Conservation (phyloP, 2,113 vertebrate genomes). For the Scytalopus superciliaris region DNA sequence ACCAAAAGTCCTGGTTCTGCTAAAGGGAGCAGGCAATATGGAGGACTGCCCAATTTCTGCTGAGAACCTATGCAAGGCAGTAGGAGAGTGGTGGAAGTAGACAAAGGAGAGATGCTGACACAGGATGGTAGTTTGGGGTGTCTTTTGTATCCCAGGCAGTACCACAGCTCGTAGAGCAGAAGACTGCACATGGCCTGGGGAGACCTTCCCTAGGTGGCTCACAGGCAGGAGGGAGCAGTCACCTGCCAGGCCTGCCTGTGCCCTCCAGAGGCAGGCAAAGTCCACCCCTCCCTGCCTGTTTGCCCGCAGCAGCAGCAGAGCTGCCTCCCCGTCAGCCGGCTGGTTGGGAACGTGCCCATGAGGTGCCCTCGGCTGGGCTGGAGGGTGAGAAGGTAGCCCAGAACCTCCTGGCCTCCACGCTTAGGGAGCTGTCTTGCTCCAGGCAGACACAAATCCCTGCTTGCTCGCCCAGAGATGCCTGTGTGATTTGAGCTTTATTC, state of each 20-base stretch:
- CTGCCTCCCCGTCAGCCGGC: background rate
- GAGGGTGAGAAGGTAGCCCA: background rate
- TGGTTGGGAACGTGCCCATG: fast-evolving
- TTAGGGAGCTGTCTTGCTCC: background rate
- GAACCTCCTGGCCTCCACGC: background rate
- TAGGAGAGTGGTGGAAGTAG: background rate
- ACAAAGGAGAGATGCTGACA: background rate
- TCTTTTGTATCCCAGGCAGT: background rate
- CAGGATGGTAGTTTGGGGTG: background rate
- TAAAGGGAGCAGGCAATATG: background rate
- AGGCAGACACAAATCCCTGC: background rate
- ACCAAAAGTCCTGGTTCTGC: background rate
- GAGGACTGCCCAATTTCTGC: background rate
- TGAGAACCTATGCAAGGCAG: background rate
- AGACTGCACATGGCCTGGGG: background rate
- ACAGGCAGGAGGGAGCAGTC: background rate
- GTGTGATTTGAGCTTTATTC: background rate
- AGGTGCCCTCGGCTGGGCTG: background rate
- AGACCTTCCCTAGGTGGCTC: background rate
- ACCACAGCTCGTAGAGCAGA: background rate
- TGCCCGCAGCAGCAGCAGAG: background rate
- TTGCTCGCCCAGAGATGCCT: fast-evolving
- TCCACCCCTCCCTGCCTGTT: background rate
- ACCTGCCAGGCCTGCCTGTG: background rate
- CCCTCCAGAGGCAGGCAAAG: background rate